Evolutionary conservation across 1,140 invertebrate species (phyloP), one percentile per base, ranked within the genome.

Genomic region (Leptestheria dahalacensis): DNA sequence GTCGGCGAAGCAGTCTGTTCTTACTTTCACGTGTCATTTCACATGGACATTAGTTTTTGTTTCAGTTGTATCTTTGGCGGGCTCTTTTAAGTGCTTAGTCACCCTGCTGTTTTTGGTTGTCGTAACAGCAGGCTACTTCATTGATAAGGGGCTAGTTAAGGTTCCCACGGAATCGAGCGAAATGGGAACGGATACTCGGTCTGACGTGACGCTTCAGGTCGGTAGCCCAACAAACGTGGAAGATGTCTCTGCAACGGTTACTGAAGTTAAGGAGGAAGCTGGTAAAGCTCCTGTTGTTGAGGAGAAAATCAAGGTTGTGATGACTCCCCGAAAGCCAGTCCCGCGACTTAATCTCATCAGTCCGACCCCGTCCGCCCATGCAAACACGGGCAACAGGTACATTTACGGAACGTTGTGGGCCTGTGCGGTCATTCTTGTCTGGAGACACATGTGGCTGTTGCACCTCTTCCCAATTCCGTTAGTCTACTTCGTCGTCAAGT

Each of bases 381-480:
- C 29, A 50, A n/a, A 48, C 41, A 54, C 48, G 11, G 20, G 78
- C 26, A 77, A 80, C 64, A 74, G 73, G 53, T 86, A 82, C 62
- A 76, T 87, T 63, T 81, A 81, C 63, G 77, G 77, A 21, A 73
- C 85, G 18, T 62, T 84, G 28, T 85, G 82, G 71, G 78, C 79
- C 1, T 84, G 85, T 66, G 68, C 79, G 4, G 72, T 82, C 10
- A 82, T 86, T 67, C 72, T 84, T 59, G 70, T 86, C 15, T 88
- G 82, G 78, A 79, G 81, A 62, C 79, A 86, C 63, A 73, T 81
- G 59, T 84, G 82, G 77, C 69, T 87, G n/a, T 66, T 85, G 24
- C 75, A 79, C 25, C 70, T 87, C 2, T 64, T 88, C 2, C 74
- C 81, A 4, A 65, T 87, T 57, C 82, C 82, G 11, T 69, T 86